Evolutionary conservation across 2,888 invertebrate genomes (phyloP).

Genomic region (Coelinius sp.): DNA sequence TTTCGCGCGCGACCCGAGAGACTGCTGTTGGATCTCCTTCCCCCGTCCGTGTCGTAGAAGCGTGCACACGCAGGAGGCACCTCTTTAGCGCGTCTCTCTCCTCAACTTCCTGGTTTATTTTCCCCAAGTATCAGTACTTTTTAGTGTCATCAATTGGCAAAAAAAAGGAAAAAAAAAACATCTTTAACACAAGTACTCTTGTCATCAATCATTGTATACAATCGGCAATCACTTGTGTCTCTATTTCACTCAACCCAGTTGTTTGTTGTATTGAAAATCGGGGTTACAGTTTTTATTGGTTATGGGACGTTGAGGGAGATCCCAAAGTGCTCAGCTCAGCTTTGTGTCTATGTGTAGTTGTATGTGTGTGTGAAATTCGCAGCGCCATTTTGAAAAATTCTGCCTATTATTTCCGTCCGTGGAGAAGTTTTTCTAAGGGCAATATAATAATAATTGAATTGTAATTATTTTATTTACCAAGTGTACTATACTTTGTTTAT

Average conservation of each 20-base stretch:
- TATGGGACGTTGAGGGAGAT: constrained; percentile 47
- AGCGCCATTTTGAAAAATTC: constrained; percentile 70
- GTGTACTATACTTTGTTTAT: neutral
- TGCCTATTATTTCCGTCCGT: constrained; percentile 52
- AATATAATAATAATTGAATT: constrained; percentile 15
- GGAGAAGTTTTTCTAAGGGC: constrained; percentile 37
- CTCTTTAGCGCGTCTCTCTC: constrained; percentile 40
- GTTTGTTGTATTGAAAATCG: constrained; percentile 21
- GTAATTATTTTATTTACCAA: constrained; percentile 2
- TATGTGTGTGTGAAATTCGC: constrained; percentile 37
- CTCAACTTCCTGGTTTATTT: constrained; percentile 33
- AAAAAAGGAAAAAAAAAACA: too few species aligned
- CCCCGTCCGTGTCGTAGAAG: constrained; percentile 32
- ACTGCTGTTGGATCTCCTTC: constrained; percentile 18
- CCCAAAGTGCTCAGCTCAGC: constrained; percentile 36
- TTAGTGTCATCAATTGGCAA: neutral
- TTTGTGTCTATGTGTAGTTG: constrained; percentile 38
- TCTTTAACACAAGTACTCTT: too few species aligned
- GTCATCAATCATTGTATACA: neutral
- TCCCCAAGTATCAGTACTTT: neutral
- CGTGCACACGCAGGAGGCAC: constrained; percentile 36
- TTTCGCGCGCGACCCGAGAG: constrained; percentile 38
- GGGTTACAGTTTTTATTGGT: constrained; percentile 48
- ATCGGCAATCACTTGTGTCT: neutral
- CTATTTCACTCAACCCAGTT: neutral